Conservation (phyloP, 1,140 invertebrate genomes). For the Drosophila elegans region DNA sequence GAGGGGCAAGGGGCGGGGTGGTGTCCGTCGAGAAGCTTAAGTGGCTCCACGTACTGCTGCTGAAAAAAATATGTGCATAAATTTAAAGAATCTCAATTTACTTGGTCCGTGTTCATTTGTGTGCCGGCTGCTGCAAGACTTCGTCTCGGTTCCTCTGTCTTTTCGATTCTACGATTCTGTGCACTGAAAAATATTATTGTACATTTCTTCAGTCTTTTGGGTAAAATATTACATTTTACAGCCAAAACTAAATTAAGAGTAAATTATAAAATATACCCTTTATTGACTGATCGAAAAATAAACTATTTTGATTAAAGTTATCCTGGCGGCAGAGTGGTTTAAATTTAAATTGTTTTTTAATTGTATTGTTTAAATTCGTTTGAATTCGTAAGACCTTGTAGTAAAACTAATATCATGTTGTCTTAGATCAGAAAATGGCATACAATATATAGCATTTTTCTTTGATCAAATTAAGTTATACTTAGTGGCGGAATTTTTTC, state of each 20-base stretch:
- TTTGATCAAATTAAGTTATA: background rate
- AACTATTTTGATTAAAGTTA: too few species aligned
- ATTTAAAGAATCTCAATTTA: constrained; percentile 83
- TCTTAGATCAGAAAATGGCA: too few species aligned
- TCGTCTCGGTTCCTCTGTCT: constrained; percentile 8
- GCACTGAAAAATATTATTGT: background rate
- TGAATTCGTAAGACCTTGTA: too few species aligned
- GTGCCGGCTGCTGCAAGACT: constrained; percentile 50
- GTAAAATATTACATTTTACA: too few species aligned
- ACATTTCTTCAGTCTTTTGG: background rate
- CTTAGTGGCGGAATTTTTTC: background rate
- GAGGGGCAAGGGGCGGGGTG: constrained; percentile 3
- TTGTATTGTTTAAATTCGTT: too few species aligned
- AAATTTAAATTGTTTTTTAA: too few species aligned
- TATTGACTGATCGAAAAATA: too few species aligned
- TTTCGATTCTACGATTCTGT: constrained; percentile 20
- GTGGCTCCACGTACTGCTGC: constrained; percentile 73
- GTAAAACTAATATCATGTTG: too few species aligned
- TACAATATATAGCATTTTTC: background rate
- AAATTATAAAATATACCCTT: too few species aligned
- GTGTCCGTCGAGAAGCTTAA: constrained; percentile 63
- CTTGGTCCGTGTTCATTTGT: constrained; percentile 73
- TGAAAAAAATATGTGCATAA: constrained; percentile 78
- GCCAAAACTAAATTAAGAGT: too few species aligned
- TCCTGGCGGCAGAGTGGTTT: too few species aligned